Conservation (phyloP, 2,113 vertebrate species). For the Notiomystis cincta region DNA sequence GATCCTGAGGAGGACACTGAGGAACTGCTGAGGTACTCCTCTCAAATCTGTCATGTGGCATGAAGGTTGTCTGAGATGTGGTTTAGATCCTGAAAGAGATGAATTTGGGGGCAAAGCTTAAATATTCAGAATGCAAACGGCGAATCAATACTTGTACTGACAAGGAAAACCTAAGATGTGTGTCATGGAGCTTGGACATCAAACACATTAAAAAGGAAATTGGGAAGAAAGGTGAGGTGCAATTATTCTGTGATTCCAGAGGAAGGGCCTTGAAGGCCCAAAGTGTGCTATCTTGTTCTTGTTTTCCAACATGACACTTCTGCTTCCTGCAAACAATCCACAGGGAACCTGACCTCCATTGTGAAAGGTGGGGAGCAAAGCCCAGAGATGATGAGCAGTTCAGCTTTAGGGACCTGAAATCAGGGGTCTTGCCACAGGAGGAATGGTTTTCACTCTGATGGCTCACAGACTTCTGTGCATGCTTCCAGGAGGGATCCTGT, state of each 20-base stretch:
- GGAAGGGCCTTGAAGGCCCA: background rate
- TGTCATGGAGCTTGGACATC: background rate
- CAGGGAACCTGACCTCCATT: background rate
- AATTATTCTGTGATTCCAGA: background rate
- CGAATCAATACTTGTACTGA: background rate
- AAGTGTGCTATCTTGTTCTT: background rate
- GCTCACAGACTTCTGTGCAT: background rate
- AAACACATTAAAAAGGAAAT: background rate
- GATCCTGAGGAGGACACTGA: slow-evolving; percentile 18
- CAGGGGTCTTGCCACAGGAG: background rate
- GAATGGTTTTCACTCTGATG: background rate
- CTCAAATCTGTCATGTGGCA: background rate
- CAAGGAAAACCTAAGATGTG: background rate
- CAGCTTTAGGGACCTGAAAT: background rate
- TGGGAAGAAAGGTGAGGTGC: background rate
- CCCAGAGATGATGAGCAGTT: background rate
- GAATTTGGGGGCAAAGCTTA: background rate
- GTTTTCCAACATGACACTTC: background rate
- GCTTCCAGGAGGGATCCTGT: background rate
- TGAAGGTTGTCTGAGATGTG: background rate
- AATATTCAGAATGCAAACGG: background rate
- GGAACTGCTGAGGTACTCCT: slow-evolving; percentile 74
- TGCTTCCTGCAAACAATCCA: background rate
- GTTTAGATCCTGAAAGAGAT: background rate
- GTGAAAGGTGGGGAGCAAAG: background rate